Base-by-base conservation (phyloP, 2,113 vertebrate genomes). In the Corvus hawaiiensis region DNA sequence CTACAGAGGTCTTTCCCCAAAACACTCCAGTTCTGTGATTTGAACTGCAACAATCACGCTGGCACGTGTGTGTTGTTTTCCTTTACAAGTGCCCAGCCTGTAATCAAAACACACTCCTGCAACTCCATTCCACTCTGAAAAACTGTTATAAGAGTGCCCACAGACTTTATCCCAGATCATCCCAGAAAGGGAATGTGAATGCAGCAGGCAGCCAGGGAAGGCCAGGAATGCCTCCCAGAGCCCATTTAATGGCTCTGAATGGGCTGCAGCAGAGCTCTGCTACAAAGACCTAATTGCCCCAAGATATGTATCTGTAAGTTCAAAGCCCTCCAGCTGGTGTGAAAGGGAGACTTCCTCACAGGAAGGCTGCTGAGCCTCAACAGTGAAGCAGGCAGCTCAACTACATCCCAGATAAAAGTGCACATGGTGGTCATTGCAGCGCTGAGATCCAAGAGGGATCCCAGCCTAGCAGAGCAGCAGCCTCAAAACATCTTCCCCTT, bases 361-460 rank as follows among this genome's bases (percentile, higher is more conserved):
- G 24, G 37, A 39, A 26, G 20, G 52, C 41, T 58, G 54, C 26
- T 1, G 9, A 72, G 33, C 33, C 41, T 37, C 64, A 19, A 1
- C 2, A 28, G 39, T 1, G 11, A 62, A 37, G 32, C 46, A 63
- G 32, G 51, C 33, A 46, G 43, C 56, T 76, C 79, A 71, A 28
- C 39, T n/a, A 21, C 13, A 5, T n/a, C 27, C 52, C 8, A 20
- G 11, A 37, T 20, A 43, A 1, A 43, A 49, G 35, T 1, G 10
- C 18, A n/a, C 30, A 3, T 1, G 2, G 39, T 27, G 49, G 39
- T 44, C 22, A 5, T n/a, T 21, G 48, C 5, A 4, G 48, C 0
- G 0, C 61, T 13, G 49, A 27, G 49, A 13, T 6, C 1, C 0
- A 7, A 23, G 51, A 1, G 2, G 37, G 16, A 17, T 19, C n/a